These are phyloP conservation scores for Bucorvus abyssinicus DNA, from an alignment of 2,797 vertebrate species.

Conservation along the genomic window DNA sequence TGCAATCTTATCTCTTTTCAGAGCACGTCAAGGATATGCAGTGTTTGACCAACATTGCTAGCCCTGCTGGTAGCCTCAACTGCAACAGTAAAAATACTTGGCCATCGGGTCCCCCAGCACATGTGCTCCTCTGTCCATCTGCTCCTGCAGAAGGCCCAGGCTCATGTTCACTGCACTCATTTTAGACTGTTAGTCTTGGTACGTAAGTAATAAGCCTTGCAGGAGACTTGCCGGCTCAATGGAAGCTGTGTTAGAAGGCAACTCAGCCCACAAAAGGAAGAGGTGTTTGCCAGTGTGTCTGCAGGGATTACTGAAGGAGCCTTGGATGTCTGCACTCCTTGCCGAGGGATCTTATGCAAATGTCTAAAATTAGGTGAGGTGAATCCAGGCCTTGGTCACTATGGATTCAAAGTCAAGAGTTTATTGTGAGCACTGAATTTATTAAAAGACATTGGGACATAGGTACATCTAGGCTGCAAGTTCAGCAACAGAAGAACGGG, in stretches of 20 bases:
- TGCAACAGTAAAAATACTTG: neutral
- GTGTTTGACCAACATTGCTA: neutral
- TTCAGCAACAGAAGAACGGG: neutral
- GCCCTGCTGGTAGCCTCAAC: neutral
- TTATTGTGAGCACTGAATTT: neutral
- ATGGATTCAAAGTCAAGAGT: neutral
- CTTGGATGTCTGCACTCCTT: neutral
- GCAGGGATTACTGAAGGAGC: neutral
- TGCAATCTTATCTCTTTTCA: neutral
- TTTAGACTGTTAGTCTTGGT: neutral
- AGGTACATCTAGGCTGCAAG: neutral
- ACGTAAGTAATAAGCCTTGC: neutral
- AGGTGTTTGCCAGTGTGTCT: neutral
- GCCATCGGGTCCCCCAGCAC: neutral
- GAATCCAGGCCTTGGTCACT: neutral
- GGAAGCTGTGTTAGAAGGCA: neutral
- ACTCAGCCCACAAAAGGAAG: neutral
- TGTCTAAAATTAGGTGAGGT: neutral
- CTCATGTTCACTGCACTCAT: neutral
- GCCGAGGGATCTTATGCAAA: neutral
- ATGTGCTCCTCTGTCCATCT: neutral
- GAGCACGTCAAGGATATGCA: neutral
- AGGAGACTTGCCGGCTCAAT: neutral
- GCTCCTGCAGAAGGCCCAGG: neutral
- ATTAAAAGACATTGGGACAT: neutral